Base-by-base conservation (phyloP, 1,140 invertebrate genomes). In the Arion vulgaris region DNA sequence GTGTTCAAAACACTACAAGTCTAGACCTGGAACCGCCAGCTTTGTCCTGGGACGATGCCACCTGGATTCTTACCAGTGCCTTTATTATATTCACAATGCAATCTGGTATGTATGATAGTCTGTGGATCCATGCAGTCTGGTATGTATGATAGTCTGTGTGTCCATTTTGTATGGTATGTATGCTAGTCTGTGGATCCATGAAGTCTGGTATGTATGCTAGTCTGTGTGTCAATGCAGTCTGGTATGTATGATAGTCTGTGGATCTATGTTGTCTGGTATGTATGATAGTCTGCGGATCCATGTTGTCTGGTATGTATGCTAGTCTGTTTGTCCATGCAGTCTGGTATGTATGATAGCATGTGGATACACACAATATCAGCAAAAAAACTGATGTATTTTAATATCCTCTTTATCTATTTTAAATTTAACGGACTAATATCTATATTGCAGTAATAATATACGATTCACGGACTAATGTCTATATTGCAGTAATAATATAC, bases 41-140 rank as follows among this genome's bases (percentile, higher is more conserved):
- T 34, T 39, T 90, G 28, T 87, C 93, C 15, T 92, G 92, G 85
- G 97, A 98, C 92, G 97, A 98, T 86, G 96, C 96, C 26, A 96
- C 95, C 84, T 98, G 97, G 97, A 96, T 98, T 71, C 93, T 98
- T 36, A 97, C 97, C 0, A 96, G 96, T 75, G 96, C 96, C 0
- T 98, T 99, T 89, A 98, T 98, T 85, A 98, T 98, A 81, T 98
- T 98, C 90, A 98, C 97, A 0, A 99, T 98, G 97, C 97, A 98
- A 93, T 97, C 97, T 85, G 97, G 96, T 97, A 85, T 81, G 86
- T 83, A n/a, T 82, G n/a, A 13, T 66, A 7, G n/a, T 19, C n/a
- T 7, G 51, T 23, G n/a, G n/a, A n/a, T n/a, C n/a, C 9, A 99
- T 98, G 97, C 97, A 98, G 93, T 97, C 97, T 85, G 97, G 96